Base-by-base conservation (phyloP, 2,113 vertebrate species). In the Athene noctua region DNA sequence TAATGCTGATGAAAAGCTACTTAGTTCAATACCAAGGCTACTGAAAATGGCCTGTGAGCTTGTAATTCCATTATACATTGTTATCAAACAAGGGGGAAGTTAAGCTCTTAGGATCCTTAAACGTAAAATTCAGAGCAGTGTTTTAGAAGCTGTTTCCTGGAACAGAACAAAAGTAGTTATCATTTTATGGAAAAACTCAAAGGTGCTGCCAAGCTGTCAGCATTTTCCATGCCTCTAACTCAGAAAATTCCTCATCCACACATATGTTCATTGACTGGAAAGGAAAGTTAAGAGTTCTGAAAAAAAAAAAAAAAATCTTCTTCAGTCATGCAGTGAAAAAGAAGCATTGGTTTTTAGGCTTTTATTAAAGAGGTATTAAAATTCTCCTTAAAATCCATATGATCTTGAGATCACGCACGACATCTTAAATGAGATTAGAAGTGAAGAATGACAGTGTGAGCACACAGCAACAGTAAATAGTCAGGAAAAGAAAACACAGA, bases 121-220 rank as follows among this genome's bases (percentile, higher is more conserved):
- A 84, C 22, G 7, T 5, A 88, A 79, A 40, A 85, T 47, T 72
- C 34, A 66, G 73, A 85, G 10, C 22, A 82, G 34, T 32, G 34
- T 44, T 85, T 80, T 49, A 85, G 73, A 88, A 88, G 62, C 19
- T 66, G 40, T 49, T 96, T 62, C 58, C 78, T 80, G 52, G 58
- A 90, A 85, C 15, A 90, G 34, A 87, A 85, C 15, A 87, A 70
- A 89, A 80, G 54, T n/a, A 75, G 49, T 72, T 88, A 82, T 62
- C 21, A 74, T 77, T 90, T 92, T 30, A 88, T 10, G 66, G 67
- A 90, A 94, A 86, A 88, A 73, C 18, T 77, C 58, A 80, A 90
- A 94, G 89, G 46, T 83, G 42, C 46, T 93, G 93, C 46, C 71
- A 93, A 79, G 62, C 67, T 88, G 82, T 94, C 94, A 96, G 46